Base-by-base conservation (phyloP, 2,797 vertebrate species). In the Coracias cyanogaster region DNA sequence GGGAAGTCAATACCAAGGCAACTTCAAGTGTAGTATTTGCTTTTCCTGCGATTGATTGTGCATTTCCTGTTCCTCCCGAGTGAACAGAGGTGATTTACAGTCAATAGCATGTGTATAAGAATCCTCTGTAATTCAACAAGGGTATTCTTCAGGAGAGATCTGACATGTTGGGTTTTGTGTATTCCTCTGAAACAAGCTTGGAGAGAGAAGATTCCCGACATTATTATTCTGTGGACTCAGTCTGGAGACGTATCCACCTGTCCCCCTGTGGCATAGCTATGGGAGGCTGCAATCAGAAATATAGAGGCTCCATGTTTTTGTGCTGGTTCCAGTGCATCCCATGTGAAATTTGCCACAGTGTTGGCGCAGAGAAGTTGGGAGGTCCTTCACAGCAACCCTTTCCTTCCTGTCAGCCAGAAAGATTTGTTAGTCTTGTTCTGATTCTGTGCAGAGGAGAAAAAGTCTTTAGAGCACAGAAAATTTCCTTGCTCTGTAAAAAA, bases 31-130 rank as follows among this genome's bases (percentile, higher is more conserved):
- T 67, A 86, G 51, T 22, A 93, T 94, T 96, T 95, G 52, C 62
- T 79, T 84, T 81, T 94, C 87, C 80, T 94, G 73, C 51, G 73
- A 96, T 35, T 74, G 83, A 95, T 92, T 89, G 25, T 82, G 39
- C 19, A 21, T 91, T 95, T 96, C 37, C 43, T 66, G 73, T 83
- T 74, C 45, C 79, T 79, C 54, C 65, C 28, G 28, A 49, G 31
- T 85, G 73, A 54, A 88, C 83, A 22, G 10, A 8, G 24, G 35
- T 90, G 64, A 90, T 93, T 95, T 79, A 65, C 70, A 46, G 66
- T 71, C 67, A 62, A 13, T 39, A 61, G 26, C 12, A 7, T 10
- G 55, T 48, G 31, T 58, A 7, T 28, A 46, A 86, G 37, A 37
- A 45, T 48, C 25, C 28, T 9, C 33, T 86, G 67, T 31, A 71